These are phyloP conservation scores for Camelus bactrianus DNA, from an alignment of 2,113 vertebrate species.

Conservation along the genomic window DNA sequence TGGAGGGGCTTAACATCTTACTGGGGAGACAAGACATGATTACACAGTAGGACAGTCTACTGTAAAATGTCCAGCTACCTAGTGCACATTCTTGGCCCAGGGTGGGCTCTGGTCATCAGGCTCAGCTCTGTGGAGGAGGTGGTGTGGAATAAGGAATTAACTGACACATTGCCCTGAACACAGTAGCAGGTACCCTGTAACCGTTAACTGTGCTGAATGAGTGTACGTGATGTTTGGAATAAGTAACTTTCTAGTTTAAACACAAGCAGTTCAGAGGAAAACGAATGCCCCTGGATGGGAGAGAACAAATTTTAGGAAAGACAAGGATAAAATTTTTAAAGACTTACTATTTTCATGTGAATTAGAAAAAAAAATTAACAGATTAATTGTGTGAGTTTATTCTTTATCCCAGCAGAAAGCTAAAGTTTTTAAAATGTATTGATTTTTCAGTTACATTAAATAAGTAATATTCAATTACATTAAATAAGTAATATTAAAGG, in stretches of 20 bases:
- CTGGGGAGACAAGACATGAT: not conserved
- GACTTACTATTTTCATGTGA: not conserved
- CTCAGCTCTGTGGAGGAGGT: not conserved
- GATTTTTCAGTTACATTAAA: not conserved
- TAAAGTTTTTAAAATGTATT: not conserved
- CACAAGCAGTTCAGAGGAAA: conserved; percentile 27
- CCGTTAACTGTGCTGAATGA: not conserved
- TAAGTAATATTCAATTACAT: conserved; percentile 21
- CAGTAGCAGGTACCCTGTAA: not conserved
- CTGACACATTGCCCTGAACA: not conserved
- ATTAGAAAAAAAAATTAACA: not conserved
- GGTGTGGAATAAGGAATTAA: not conserved
- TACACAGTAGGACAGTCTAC: not conserved
- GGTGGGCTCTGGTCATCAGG: not conserved
- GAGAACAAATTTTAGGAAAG: conserved; percentile 19
- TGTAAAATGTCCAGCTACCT: not conserved
- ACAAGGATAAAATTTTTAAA: not conserved
- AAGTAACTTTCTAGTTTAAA: not conserved
- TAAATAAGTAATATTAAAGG: conserved; percentile 37
- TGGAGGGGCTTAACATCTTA: not conserved
- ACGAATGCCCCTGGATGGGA: not conserved
- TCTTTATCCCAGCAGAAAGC: not conserved
- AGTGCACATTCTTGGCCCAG: not conserved
- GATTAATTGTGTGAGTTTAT: not conserved
- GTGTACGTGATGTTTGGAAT: not conserved